A percentile compares a stretch with the other conserved stretches of the same genome.
These are phyloP conservation scores for Tachystola acroxantha DNA, from an alignment of 2,888 invertebrate species.

Conservation along the genomic window DNA sequence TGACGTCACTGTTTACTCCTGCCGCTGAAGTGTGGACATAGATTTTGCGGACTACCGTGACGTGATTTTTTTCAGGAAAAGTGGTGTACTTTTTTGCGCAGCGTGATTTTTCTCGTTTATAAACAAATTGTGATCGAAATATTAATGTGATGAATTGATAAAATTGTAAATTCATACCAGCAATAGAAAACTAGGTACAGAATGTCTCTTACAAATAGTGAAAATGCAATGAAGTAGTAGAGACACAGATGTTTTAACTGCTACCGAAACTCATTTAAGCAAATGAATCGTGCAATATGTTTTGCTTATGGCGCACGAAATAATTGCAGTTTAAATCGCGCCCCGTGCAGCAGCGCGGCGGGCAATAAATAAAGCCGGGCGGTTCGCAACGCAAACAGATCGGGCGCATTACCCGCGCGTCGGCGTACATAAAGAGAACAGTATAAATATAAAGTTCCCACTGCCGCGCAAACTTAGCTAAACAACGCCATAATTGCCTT, in stretches of 20 bases:
- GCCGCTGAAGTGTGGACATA: constrained; percentile 48
- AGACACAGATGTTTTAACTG: too few relatives aligned
- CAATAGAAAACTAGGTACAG: too few relatives aligned
- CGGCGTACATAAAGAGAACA: constrained; percentile 77
- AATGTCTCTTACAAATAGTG: background rate
- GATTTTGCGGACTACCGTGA: constrained; percentile 45
- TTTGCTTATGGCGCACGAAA: constrained; percentile 59
- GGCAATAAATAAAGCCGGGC: constrained; percentile 68
- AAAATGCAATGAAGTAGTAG: too few relatives aligned
- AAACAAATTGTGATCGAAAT: too few relatives aligned
- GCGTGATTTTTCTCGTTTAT: constrained; percentile 6
- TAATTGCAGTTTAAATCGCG: constrained; percentile 76
- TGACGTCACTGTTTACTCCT: constrained; percentile 77
- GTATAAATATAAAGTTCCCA: constrained; percentile 78
- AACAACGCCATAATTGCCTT: constrained; percentile 79
- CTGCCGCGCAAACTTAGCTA: constrained; percentile 77
- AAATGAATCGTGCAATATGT: constrained; percentile 57
- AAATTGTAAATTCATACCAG: too few relatives aligned
- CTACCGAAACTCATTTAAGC: constrained; percentile 6
- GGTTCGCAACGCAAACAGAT: constrained; percentile 73
- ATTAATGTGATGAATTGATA: too few relatives aligned
- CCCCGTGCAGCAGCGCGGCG: constrained; percentile 60
- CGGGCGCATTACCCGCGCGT: constrained; percentile 75
- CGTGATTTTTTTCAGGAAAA: constrained; percentile 24
- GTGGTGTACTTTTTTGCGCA: constrained; percentile 12